Evolutionary conservation across 64 coral and sea anemone genomes (phyloP).

Genomic region (Stichodactyla helianthus): DNA sequence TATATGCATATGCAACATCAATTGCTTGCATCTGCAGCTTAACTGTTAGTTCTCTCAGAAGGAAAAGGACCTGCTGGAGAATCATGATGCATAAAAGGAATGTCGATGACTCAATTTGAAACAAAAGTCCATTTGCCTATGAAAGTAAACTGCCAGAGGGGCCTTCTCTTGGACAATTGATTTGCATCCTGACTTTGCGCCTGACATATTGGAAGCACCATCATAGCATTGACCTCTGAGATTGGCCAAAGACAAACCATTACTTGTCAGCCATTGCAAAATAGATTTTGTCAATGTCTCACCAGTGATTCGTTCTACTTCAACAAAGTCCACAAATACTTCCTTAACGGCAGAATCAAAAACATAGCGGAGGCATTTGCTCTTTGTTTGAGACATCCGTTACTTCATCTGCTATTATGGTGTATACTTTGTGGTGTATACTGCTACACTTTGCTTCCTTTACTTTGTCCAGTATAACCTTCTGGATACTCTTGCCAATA

Average conservation of each 20-base stretch:
- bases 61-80: background rate
- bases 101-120: background rate
- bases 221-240: constrained; percentile 47
- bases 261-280: background rate
- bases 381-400: constrained; percentile 59
- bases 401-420: constrained; percentile 54
- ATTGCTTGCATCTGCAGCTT: background rate
- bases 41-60: constrained; percentile 33
- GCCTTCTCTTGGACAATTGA: constrained; percentile 56
- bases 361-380: constrained; percentile 59
- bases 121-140: constrained; percentile 24
- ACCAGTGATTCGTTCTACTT: constrained; percentile 26
- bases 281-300: background rate
- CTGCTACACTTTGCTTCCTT: constrained; percentile 15
- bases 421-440: constrained; percentile 28
- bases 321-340: background rate
- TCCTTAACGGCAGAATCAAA: constrained; percentile 15
- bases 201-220: constrained; percentile 44
- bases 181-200: constrained; percentile 42
- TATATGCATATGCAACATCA: background rate
- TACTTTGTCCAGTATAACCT: constrained; percentile 43
- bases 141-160: constrained; percentile 54
- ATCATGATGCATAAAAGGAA: background rate
- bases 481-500: constrained; percentile 30
- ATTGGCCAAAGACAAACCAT: constrained; percentile 22